Base-by-base conservation (phyloP, 2,797 vertebrate species). In the Labeo calbasu region DNA sequence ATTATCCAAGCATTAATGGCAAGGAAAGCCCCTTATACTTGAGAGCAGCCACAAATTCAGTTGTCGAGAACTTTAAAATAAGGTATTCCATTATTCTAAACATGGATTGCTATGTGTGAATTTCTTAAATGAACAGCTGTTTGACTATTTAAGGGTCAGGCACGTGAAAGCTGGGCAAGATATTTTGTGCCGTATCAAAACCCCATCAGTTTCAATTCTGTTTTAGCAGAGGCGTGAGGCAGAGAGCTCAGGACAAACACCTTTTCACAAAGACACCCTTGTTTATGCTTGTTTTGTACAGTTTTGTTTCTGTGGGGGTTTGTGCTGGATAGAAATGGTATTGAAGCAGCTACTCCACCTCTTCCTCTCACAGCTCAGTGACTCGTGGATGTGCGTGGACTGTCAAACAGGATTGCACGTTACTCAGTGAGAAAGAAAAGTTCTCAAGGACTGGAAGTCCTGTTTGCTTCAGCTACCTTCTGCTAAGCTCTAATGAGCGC, bases 321-420 rank as follows among this genome's bases (percentile, higher is more conserved):
- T 40, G 69, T 65, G 75, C 76, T 43, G n/a, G 28, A 81, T 21
- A 72, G 77, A 59, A 57, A 36, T 48, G 40, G 53, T 90, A 93
- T 90, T 91, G 89, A 90, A 86, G 68, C 87, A 82, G 81, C 71
- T 88, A 83, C 12, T 83, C 78, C 90, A 87, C 81, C 86, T 88
- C 81, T 85, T 83, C 86, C 61, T 86, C 77, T 82, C 83, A 79
- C 86, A 84, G 87, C 79, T 90, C 88, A 91, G 88, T 90, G 87
- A 69, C 19, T 50, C 19, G 87, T 87, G 89, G 75, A 87, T 93
- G 92, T 93, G 93, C 92, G 91, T 85, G 68, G 93, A 92, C 93
- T 94, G 77, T 87, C 87, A 91, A 93, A 90, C 86, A 92, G 88
- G 86, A 88, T 91, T 91, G 88, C 86, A 89, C 46, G 17, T 76